Conservation (phyloP, 1,140 invertebrate species). For the Charaxes varanes region DNA sequence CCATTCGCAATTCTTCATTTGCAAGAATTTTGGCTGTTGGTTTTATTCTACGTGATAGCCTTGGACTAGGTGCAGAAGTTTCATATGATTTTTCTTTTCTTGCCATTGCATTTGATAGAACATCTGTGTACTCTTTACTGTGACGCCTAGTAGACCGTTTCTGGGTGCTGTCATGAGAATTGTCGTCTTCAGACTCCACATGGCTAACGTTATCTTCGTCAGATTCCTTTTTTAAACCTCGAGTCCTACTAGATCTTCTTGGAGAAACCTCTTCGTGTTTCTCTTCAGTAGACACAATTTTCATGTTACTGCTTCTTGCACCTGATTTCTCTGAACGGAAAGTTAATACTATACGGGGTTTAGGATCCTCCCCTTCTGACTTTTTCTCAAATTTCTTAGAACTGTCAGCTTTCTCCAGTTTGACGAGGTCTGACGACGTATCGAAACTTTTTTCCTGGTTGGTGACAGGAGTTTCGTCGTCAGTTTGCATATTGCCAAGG, state of each 20-base stretch:
- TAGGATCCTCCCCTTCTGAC: constrained; percentile 47
- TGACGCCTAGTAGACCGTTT: constrained; percentile 70
- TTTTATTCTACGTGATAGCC: constrained; percentile 72
- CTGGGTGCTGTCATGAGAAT: constrained; percentile 41
- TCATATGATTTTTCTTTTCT: constrained; percentile 75
- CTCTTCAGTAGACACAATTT: constrained; percentile 66
- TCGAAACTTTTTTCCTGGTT: constrained; percentile 44
- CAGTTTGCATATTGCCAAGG: constrained; percentile 43
- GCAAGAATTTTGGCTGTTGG: constrained; percentile 75
- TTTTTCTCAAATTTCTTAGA: constrained; percentile 38
- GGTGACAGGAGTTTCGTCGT: constrained; percentile 36
- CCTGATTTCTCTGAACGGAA: constrained; percentile 70
- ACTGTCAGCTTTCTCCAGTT: constrained; percentile 32
- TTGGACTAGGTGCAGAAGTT: constrained; percentile 33
- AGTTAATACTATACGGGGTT: constrained; percentile 68
- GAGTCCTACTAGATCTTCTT: constrained; percentile 39
- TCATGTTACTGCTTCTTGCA: constrained; percentile 63
- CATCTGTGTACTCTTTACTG: constrained; percentile 68
- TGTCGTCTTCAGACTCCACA: constrained; percentile 59
- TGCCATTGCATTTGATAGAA: constrained; percentile 75
- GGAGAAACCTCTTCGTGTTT: constrained; percentile 59
- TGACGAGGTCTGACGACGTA: constrained; percentile 29
- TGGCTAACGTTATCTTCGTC: constrained; percentile 50
- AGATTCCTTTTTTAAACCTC: constrained; percentile 48
- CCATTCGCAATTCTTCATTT: constrained; percentile 74